Evolutionary conservation across 2,888 invertebrate species (phyloP).

Genomic region (Andrena chrysosceles): DNA sequence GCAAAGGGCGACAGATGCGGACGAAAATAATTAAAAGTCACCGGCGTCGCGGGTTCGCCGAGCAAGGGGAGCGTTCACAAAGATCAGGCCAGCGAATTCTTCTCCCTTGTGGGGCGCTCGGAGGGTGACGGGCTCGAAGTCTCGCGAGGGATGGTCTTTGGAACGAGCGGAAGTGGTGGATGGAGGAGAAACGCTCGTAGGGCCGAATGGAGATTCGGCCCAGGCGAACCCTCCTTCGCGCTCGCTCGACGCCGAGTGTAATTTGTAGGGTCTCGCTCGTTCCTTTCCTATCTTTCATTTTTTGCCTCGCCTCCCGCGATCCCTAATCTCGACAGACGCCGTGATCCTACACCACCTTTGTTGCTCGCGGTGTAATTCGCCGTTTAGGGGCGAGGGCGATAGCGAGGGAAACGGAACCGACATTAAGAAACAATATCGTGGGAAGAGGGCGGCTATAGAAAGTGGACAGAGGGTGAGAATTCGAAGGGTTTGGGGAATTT

Average conservation of each 20-base stretch:
- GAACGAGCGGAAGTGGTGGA: neutral
- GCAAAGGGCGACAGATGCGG: constrained; percentile 37
- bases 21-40: constrained; percentile 64
- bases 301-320: constrained; percentile 33
- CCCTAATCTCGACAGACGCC: constrained; percentile 76
- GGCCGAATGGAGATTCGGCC: constrained; percentile 57
- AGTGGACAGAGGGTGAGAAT: neutral
- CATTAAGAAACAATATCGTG: neutral
- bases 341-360: constrained; percentile 66
- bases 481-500: constrained; percentile 4
- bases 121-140: constrained; percentile 12
- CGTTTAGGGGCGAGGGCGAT: constrained; percentile 7
- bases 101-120: constrained; percentile 12
- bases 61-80: constrained; percentile 23
- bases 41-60: constrained; percentile 14
- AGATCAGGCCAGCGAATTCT: constrained; percentile 43
- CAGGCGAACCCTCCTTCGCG: constrained; percentile 26
- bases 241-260: constrained; percentile 41
- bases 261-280: constrained; percentile 54
- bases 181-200: neutral
- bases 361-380: constrained; percentile 78
- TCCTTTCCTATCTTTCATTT: constrained; percentile 40
- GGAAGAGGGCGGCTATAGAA: neutral
- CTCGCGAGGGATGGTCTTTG: neutral
- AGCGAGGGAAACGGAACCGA: neutral